Conservation (phyloP, 1,140 invertebrate species). For the Ceratosolen solmsi region DNA sequence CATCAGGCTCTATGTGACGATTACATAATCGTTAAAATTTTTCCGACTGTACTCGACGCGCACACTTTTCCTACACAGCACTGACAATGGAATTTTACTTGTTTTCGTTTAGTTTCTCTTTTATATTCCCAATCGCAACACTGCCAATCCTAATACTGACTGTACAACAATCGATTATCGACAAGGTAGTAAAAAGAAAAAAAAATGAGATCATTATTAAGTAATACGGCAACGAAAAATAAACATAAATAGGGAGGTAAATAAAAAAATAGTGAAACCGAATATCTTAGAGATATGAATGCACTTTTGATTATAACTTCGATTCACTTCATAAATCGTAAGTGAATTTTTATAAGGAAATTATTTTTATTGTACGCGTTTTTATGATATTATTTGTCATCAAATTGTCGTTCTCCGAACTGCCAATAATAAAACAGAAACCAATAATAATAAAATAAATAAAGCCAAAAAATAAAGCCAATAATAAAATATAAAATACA, state of each 20-base stretch:
- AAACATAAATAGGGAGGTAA: not conserved
- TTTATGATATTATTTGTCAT: slow-evolving; percentile 8
- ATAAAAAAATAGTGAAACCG: not conserved
- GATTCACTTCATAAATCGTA: slow-evolving; percentile 14
- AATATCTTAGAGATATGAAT: slow-evolving; percentile 11
- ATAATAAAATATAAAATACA: not conserved
- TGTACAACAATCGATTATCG: slow-evolving; percentile 37
- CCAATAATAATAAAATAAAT: too few species aligned
- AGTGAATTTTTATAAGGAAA: slow-evolving; percentile 36
- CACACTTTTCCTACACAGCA: not conserved
- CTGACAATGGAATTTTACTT: not conserved
- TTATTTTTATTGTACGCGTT: slow-evolving; percentile 14
- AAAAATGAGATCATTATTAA: slow-evolving; percentile 20
- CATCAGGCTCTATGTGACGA: slow-evolving; percentile 31
- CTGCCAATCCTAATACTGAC: not conserved
- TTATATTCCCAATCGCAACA: not conserved
- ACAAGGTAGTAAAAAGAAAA: slow-evolving; percentile 13
- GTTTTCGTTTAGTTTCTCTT: slow-evolving; percentile 4
- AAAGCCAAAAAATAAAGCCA: too few species aligned
- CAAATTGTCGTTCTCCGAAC: slow-evolving; percentile 10
- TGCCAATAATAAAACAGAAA: not conserved
- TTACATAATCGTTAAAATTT: slow-evolving; percentile 11
- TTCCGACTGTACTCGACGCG: not conserved
- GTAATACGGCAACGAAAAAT: not conserved
- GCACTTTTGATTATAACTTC: slow-evolving; percentile 20